These are phyloP conservation scores for Planiliza haematocheilus DNA, from an alignment of 2,113 vertebrate species.

Conservation along the genomic window DNA sequence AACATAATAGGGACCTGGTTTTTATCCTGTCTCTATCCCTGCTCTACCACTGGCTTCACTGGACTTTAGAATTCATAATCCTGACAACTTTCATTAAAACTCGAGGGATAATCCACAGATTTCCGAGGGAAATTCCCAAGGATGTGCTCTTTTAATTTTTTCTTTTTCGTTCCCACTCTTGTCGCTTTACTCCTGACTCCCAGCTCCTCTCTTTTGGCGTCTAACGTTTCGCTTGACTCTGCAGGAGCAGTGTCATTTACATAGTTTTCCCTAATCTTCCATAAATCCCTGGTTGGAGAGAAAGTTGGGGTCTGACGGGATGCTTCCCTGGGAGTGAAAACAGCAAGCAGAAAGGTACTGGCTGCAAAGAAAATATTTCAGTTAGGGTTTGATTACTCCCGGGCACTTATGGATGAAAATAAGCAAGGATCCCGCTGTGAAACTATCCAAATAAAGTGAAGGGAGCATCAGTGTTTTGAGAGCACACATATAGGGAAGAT, in stretches of 20 bases:
- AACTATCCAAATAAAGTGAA: conserved; percentile 77
- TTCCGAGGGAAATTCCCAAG: conserved; percentile 72
- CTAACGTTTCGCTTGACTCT: conserved; percentile 65
- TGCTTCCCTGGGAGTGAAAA: conserved; percentile 57
- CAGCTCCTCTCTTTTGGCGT: conserved; percentile 36
- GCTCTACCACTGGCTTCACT: conserved; percentile 21
- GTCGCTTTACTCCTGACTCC: conserved; percentile 36
- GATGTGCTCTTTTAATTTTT: conserved; percentile 15
- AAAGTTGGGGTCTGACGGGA: conserved; percentile 40
- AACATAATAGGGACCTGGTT: conserved; percentile 50
- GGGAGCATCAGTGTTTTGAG: conserved; percentile 75
- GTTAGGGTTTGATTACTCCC: conserved; percentile 77
- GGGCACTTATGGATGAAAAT: conserved; percentile 76
- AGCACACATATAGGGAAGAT: conserved; percentile 71
- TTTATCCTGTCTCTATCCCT: conserved; percentile 17
- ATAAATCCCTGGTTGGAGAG: conserved; percentile 62
- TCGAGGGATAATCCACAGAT: conserved; percentile 73
- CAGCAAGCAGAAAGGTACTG: conserved; percentile 53
- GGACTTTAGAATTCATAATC: conserved; percentile 66
- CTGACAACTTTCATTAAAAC: conserved; percentile 75
- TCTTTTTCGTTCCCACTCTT: not conserved
- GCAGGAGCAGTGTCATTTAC: conserved; percentile 74
- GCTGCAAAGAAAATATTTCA: conserved; percentile 79
- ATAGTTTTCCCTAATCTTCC: conserved; percentile 79
- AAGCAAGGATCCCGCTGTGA: conserved; percentile 70